phyloP scores from a whole-genome alignment of 2,113 vertebrate species.

The Clarias gariepinus region DNA sequence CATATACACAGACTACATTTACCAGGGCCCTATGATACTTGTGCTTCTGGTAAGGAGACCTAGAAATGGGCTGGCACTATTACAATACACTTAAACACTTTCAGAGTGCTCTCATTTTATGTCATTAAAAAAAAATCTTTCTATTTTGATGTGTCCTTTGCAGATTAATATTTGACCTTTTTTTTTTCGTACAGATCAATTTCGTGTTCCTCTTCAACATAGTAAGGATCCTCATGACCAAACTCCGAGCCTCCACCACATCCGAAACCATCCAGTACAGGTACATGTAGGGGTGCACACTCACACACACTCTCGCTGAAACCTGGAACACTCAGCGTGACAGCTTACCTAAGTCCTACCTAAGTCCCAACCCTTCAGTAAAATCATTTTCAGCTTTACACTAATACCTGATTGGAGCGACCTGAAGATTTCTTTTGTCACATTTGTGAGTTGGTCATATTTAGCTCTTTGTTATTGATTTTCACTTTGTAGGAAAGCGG shows the following conservation, averaged over 20 bases:
- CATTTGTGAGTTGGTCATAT: not conserved
- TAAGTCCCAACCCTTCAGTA: not conserved
- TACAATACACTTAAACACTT: no score
- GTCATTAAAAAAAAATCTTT: no score
- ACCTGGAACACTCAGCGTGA: not conserved
- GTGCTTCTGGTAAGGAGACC: constrained; percentile 90
- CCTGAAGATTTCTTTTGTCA: not conserved
- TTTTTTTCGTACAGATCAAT: constrained; percentile 57
- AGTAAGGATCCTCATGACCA: constrained; percentile 69
- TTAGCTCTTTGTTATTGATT: not conserved
- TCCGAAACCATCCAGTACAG: constrained; percentile 70
- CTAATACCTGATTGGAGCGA: not conserved
- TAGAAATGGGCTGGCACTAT: no score
- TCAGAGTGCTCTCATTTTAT: no score
- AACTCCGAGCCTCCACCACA: constrained; percentile 66
- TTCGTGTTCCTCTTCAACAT: constrained; percentile 71
- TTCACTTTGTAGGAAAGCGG: constrained; percentile 83
- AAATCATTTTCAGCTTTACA: not conserved
- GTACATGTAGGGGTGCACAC: constrained; percentile 29
- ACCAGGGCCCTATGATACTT: constrained; percentile 96
- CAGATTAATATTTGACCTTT: not conserved
- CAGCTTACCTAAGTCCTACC: not conserved
- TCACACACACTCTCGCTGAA: not conserved
- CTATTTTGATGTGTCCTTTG: not conserved
- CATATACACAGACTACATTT: constrained; percentile 96